Base-by-base conservation (phyloP, 2,888 invertebrate species). In the Hypercompe scribonia region DNA sequence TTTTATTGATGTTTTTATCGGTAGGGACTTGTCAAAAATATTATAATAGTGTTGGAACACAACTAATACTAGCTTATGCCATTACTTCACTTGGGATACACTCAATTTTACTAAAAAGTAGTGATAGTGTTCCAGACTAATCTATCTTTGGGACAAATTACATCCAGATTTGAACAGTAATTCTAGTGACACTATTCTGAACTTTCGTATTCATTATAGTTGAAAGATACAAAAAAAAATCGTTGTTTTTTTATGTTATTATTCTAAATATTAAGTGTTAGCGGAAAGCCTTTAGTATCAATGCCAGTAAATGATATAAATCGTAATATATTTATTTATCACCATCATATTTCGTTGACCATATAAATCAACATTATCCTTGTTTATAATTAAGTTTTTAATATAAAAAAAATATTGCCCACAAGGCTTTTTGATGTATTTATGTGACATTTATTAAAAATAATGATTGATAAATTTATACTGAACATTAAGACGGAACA, bases 1-100 rank as follows among this genome's bases (percentile, higher is more conserved):
- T 68, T 72, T 77, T 78, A 79, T 72, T 70, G 21, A 73, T 76
- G 42, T 77, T 77, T 72, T 78, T 75, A 74, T 69, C 33, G 33
- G 21, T 36, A 10, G 11, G 36, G 31, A 71, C 64, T 72, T 74
- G 65, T 71, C 70, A n/a, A 24, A 46, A 24, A 66, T 34, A 68
- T 50, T 54, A 36, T 3, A 54, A 8, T 11, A 28, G 7, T 46
- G 18, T 50, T 11, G 15, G 18, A 34, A 50, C 10, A 33, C n/a
- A n/a, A n/a, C 24, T 1, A 24, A 8, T n/a, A n/a, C n/a, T n/a
- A 54, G 3, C 10, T 24, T 21, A n/a, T 24, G 10, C 10, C 24
- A 3, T 1, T n/a, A n/a, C 2, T 54, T 54, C 33, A 8, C 31
- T 31, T n/a, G 2, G 8, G 24, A 11, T n/a, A n/a, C 8, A 11